Evolutionary conservation across 2,113 vertebrate species (phyloP).

Genomic region (Empidonax traillii): DNA sequence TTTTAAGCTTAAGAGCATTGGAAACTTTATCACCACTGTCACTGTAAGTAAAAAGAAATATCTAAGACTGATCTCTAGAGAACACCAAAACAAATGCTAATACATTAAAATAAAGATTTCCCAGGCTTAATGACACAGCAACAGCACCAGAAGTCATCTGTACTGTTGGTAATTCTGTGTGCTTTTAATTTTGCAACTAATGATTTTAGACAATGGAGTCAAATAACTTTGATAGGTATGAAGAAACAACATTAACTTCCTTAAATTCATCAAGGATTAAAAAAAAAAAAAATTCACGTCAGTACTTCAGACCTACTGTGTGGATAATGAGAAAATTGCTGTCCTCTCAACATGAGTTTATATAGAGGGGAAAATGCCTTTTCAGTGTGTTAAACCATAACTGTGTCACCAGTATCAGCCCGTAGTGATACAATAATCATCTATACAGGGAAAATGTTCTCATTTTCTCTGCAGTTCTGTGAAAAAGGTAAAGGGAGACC

Average conservation of each 20-base stretch:
- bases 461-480: background rate
- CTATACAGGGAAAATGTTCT: background rate
- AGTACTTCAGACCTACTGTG: background rate
- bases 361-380: background rate
- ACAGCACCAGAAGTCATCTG: background rate
- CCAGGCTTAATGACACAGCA: background rate
- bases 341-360: background rate
- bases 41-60: constrained; percentile 4
- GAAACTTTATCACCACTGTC: background rate
- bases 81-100: background rate
- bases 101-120: background rate
- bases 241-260: background rate
- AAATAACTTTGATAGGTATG: background rate
- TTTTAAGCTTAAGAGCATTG: background rate
- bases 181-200: constrained; percentile 35
- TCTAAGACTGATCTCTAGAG: background rate
- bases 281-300: background rate
- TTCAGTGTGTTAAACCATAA: background rate
- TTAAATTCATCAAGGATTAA: background rate
- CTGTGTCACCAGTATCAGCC: background rate
- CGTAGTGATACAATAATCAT: background rate
- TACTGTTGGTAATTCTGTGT: background rate
- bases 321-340: background rate
- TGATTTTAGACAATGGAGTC: background rate
- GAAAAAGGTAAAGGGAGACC: background rate